Conservation (phyloP, 2,113 vertebrate genomes). For the Promerops cafer region DNA sequence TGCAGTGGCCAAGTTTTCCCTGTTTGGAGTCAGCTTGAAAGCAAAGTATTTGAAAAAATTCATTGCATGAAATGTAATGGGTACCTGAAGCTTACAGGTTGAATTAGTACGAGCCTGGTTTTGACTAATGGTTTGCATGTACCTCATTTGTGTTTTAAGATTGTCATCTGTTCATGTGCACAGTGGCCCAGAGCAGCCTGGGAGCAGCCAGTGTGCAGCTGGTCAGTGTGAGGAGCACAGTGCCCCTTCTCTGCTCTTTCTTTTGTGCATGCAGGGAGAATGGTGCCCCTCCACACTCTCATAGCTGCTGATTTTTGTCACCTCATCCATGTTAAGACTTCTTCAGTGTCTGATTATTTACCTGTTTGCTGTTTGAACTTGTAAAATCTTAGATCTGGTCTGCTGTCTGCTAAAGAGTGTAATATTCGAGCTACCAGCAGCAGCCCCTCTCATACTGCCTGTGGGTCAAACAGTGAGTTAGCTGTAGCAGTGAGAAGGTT, state of each 20-base stretch:
- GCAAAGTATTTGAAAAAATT: not conserved
- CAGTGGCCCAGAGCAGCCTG: not conserved
- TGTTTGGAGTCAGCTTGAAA: not conserved
- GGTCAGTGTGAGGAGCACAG: not conserved
- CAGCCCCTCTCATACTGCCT: not conserved
- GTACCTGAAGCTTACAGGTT: not conserved
- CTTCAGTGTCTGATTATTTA: not conserved
- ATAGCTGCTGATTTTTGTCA: not conserved
- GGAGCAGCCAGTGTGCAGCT: not conserved
- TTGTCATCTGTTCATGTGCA: fast-evolving
- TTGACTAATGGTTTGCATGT: not conserved
- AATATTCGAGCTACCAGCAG: not conserved
- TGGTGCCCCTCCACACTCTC: fast-evolving
- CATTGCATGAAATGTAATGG: not conserved
- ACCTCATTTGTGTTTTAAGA: not conserved
- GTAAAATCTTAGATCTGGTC: not conserved
- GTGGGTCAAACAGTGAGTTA: not conserved
- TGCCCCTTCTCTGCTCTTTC: not conserved
- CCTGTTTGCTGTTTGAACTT: not conserved
- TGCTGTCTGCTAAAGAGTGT: not conserved
- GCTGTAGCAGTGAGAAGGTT: not conserved
- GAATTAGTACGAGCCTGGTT: not conserved
- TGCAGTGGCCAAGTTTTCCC: not conserved
- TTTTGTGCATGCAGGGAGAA: not conserved
- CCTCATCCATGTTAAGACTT: not conserved